Evolutionary conservation across 2,888 invertebrate species (phyloP).

Genomic region (Tenthredo notha): DNA sequence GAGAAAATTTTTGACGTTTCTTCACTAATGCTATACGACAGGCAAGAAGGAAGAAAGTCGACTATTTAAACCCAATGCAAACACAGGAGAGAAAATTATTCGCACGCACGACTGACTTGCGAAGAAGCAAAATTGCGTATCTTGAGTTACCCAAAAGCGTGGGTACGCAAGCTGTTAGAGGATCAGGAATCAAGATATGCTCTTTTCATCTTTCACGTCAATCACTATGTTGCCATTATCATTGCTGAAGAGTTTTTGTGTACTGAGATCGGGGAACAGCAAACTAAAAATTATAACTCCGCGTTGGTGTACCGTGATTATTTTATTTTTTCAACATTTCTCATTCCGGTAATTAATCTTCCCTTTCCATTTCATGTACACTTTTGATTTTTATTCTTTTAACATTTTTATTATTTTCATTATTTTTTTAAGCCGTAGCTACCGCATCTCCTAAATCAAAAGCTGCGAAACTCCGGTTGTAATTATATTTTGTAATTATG

Average conservation of each 20-base stretch:
- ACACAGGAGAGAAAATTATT: conserved; percentile 20
- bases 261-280: neutral
- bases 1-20: no score
- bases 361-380: neutral
- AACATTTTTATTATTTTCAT: neutral
- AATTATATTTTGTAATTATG: conserved; percentile 27
- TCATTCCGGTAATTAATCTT: neutral
- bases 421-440: neutral
- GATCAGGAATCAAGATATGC: conserved; percentile 11
- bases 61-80: neutral
- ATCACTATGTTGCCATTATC: neutral
- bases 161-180: conserved; percentile 17
- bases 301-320: neutral
- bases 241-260: neutral
- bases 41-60: neutral
- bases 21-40: neutral
- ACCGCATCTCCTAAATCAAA: neutral
- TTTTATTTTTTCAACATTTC: neutral
- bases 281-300: neutral
- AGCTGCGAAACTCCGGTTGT: neutral
- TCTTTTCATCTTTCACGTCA: neutral
- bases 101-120: conserved; percentile 33
- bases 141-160: neutral
- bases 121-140: neutral
- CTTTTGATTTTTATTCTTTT: neutral